A percentile compares a stretch with the other conserved stretches of the same genome.
Conservation (phyloP, 1,140 invertebrate genomes). For the Araneus ventricosus region DNA sequence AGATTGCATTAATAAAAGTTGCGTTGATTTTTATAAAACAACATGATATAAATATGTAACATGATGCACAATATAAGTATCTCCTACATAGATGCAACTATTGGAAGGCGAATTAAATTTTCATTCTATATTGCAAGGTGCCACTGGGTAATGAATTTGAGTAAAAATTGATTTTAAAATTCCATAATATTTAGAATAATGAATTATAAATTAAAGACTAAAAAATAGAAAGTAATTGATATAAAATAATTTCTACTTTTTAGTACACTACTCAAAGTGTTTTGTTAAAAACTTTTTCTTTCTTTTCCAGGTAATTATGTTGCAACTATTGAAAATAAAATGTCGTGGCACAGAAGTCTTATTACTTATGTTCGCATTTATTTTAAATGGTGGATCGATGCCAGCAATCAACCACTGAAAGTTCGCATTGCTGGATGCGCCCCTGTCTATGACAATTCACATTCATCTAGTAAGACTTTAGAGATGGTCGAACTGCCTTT, state of each 20-base stretch:
- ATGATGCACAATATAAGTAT: too few relatives aligned
- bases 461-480: constrained; percentile 81
- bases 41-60: too few relatives aligned
- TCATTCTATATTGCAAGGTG: too few relatives aligned
- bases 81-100: too few relatives aligned
- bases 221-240: too few relatives aligned
- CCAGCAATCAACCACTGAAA: constrained; percentile 83
- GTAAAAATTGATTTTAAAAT: too few relatives aligned
- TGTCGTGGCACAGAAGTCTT: constrained; percentile 82
- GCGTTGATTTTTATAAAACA: too few relatives aligned
- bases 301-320: constrained; percentile 83
- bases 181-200: too few relatives aligned
- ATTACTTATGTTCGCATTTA: constrained; percentile 84
- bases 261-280: background rate
- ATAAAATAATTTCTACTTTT: background rate
- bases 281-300: background rate
- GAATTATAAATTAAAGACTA: too few relatives aligned
- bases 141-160: too few relatives aligned
- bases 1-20: too few relatives aligned
- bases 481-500: constrained; percentile 87
- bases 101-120: too few relatives aligned
- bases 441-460: constrained; percentile 82
- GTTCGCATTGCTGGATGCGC: constrained; percentile 86
- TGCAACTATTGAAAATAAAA: constrained; percentile 84
- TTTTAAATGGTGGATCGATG: constrained; percentile 84